phyloP scores from a whole-genome alignment of 2,113 vertebrate species.

The Origma solitaria region DNA sequence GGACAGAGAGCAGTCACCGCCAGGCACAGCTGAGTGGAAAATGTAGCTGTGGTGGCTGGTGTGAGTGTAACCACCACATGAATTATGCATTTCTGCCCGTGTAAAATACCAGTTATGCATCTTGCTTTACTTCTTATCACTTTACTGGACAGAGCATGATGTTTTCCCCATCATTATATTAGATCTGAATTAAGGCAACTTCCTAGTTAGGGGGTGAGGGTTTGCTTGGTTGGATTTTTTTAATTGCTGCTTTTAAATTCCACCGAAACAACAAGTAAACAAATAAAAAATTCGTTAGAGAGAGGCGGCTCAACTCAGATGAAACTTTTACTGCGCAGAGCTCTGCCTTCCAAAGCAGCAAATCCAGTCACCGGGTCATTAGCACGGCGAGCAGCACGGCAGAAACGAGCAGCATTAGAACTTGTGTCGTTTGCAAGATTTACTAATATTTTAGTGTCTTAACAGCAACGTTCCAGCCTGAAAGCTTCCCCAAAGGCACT shows the following conservation, averaged over 20 bases:
- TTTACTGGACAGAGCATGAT: background rate
- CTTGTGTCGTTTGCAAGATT: slow-evolving; percentile 41
- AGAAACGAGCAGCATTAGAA: slow-evolving; percentile 13
- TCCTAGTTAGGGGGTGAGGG: background rate
- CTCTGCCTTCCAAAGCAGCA: slow-evolving; percentile 66
- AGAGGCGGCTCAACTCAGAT: slow-evolving; percentile 67
- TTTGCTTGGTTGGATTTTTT: slow-evolving; percentile 6
- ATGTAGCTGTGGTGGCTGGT: background rate
- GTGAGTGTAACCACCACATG: background rate
- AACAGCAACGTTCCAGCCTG: slow-evolving; percentile 34
- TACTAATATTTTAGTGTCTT: slow-evolving; percentile 63
- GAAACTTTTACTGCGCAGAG: slow-evolving; percentile 67
- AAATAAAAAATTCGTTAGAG: slow-evolving; percentile 81
- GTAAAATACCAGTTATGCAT: background rate
- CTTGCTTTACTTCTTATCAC: background rate
- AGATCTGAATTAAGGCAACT: slow-evolving; percentile 45
- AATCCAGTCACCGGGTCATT: slow-evolving; percentile 69
- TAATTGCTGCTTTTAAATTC: slow-evolving; percentile 69
- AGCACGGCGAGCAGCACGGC: slow-evolving; percentile 53
- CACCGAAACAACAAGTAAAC: slow-evolving; percentile 72
- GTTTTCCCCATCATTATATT: background rate
- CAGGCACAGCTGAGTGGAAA: background rate
- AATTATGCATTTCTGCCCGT: slow-evolving; percentile 20
- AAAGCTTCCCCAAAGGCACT: slow-evolving; percentile 44
- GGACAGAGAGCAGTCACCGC: background rate